Base-by-base conservation (phyloP, 1,140 invertebrate species). In the Meteorus sp. region DNA sequence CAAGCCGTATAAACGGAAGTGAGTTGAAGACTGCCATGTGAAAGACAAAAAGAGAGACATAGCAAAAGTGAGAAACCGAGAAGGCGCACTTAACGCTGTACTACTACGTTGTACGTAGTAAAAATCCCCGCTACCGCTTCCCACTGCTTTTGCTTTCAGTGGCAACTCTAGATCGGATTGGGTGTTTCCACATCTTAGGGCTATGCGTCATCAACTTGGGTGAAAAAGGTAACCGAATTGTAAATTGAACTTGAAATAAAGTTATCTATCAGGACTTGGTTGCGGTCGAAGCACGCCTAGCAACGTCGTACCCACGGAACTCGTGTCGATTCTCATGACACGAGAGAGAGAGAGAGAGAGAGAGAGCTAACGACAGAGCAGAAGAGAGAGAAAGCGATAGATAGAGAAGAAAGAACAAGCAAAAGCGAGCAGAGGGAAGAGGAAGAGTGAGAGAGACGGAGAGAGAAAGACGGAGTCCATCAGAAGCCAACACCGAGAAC, bases 201-300 rank as follows among this genome's bases (percentile, higher is more conserved):
- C 17, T 15, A n/a, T 39, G 35, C 35, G 35, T 39, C 35, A 39
- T 39, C 1, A 39, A n/a, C 11, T 15, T n/a, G 11, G 35, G 13
- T n/a, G n/a, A 11, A 44, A 8, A 44, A 15, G 22, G 11, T 44
- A 44, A 20, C 11, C 4, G 1, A 7, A 7, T 15, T 39, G 11
- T 11, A 11, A 4, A n/a, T 39, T 39, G 11, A 5, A 0, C 6
- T 39, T 39, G 6, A 39, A 44, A 44, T 17, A 33, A 11, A 51
- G 17, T 33, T 51, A 19, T 51, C 11, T 51, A 51, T 41, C 39
- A 47, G 25, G 51, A 57, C 50, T 56, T n/a, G 44, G 41, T 37
- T 39, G 27, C 33, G 41, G 51, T 55, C 41, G 25, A 54, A 67
- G 64, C 57, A 74, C 70, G 72, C 72, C 67, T 73, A 72, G 71